Evolutionary conservation across 2,797 vertebrate species (phyloP).

Genomic region (Alca torda): DNA sequence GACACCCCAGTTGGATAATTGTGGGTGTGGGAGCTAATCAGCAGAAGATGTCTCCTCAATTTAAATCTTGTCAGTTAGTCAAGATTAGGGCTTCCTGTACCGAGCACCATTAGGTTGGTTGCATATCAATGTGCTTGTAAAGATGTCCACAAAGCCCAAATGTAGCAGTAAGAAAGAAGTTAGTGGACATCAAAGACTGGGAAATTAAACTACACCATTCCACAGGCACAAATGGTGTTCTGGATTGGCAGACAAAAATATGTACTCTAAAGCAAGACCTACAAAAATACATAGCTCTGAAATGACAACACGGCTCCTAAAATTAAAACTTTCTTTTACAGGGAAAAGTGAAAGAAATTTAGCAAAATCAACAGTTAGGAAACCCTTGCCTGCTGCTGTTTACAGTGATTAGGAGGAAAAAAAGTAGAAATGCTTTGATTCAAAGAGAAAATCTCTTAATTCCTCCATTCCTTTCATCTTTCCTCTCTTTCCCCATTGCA

Average conservation of each 20-base stretch:
- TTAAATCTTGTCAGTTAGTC: conserved; percentile 99
- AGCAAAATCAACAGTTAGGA: conserved; percentile 46
- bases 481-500: background rate
- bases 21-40: conserved; percentile 99
- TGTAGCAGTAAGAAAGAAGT: conserved; percentile 81
- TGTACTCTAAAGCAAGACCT: background rate
- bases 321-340: conserved; percentile 25
- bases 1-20: conserved; percentile 99
- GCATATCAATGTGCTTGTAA: conserved; percentile 97
- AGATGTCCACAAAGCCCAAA: conserved; percentile 88
- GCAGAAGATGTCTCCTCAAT: conserved; percentile 99
- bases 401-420: background rate
- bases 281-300: conserved; percentile 32
- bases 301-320: conserved; percentile 1
- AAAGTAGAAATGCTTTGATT: conserved; percentile 1
- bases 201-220: conserved; percentile 78
- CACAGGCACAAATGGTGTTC: conserved; percentile 62
- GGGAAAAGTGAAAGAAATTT: background rate
- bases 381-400: conserved; percentile 41
- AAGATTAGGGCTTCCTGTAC: conserved; percentile 99
- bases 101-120: conserved; percentile 99
- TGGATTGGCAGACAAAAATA: conserved; percentile 60
- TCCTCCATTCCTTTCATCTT: background rate
- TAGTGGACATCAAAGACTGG: conserved; percentile 82
- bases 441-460: background rate